These are phyloP conservation scores for Erebia palarica DNA, from an alignment of 2,888 invertebrate species.

Conservation along the genomic window DNA sequence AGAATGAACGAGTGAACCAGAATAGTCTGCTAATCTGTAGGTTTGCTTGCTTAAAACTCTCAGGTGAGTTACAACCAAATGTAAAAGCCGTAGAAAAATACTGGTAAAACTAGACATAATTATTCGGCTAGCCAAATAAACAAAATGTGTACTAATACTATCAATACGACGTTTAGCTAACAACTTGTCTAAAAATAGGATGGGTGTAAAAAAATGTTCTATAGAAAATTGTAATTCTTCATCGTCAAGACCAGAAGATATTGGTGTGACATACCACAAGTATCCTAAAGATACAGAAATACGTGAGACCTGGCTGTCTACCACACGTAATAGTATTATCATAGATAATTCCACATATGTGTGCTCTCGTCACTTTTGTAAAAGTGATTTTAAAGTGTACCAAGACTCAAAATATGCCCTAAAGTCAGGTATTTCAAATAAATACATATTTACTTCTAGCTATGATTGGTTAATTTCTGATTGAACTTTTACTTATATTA, in stretches of 20 bases:
- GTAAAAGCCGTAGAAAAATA: not conserved
- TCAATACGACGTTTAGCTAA: slow-evolving; percentile 16
- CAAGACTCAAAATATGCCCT: slow-evolving; percentile 87
- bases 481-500: not conserved
- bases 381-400: slow-evolving; percentile 87
- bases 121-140: not conserved
- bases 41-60: not conserved
- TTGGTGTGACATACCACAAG: slow-evolving; percentile 89
- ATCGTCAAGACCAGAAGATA: slow-evolving; percentile 83
- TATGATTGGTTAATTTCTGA: slow-evolving; percentile 1
- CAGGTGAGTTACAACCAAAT: slow-evolving; percentile 6
- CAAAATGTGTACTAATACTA: slow-evolving; percentile 10
- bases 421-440: slow-evolving; percentile 73
- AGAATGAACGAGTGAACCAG: too few relatives aligned
- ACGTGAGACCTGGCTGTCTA: slow-evolving; percentile 84
- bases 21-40: not conserved
- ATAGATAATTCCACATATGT: slow-evolving; percentile 84
- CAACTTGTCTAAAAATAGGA: slow-evolving; percentile 56
- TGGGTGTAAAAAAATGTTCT: slow-evolving; percentile 84
- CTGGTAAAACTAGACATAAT: not conserved
- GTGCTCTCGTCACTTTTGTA: slow-evolving; percentile 89
- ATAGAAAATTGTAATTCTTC: slow-evolving; percentile 84
- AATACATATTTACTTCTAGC: not conserved
- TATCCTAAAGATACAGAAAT: slow-evolving; percentile 85
- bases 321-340: slow-evolving; percentile 81